phyloP scores from a whole-genome alignment of 2,888 invertebrate genomes.

The Tipula confusa region DNA sequence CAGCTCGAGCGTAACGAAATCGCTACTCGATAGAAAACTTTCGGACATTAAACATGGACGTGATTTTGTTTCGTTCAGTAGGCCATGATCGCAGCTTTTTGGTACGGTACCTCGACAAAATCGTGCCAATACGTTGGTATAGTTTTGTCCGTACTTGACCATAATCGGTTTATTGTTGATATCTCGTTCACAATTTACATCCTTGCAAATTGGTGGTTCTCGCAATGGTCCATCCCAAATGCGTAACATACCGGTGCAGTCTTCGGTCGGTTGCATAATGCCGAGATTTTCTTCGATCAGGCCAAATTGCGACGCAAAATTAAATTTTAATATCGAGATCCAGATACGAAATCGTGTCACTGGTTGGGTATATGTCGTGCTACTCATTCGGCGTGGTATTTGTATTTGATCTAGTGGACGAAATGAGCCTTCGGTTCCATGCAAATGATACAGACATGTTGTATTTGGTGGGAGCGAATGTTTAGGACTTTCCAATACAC shows the following conservation, averaged over 20 bases:
- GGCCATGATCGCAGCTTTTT: slow-evolving; percentile 75
- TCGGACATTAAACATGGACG: slow-evolving; percentile 76
- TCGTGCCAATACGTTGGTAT: slow-evolving; percentile 69
- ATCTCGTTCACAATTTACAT: slow-evolving; percentile 61
- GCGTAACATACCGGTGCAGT: slow-evolving; percentile 77
- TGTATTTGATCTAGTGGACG: slow-evolving; percentile 54
- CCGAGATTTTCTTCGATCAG: slow-evolving; percentile 46
- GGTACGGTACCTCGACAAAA: slow-evolving; percentile 80
- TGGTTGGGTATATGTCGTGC: slow-evolving; percentile 52
- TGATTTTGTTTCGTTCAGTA: slow-evolving; percentile 56
- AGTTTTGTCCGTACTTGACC: slow-evolving; percentile 60
- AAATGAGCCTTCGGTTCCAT: slow-evolving; percentile 56
- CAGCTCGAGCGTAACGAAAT: slow-evolving; percentile 74
- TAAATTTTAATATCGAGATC: slow-evolving; percentile 82
- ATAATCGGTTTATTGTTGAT: slow-evolving; percentile 40
- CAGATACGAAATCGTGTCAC: slow-evolving; percentile 72
- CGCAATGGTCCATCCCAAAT: slow-evolving; percentile 83
- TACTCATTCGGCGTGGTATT: slow-evolving; percentile 53
- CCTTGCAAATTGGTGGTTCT: slow-evolving; percentile 71
- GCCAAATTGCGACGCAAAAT: slow-evolving; percentile 64
- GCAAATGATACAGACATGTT: slow-evolving; percentile 81
- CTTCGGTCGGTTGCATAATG: slow-evolving; percentile 58
- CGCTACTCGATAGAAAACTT: slow-evolving; percentile 77
- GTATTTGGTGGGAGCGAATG: slow-evolving; percentile 85
- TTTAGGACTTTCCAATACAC: slow-evolving; percentile 75